Evolutionary conservation across 2,888 invertebrate genomes (phyloP).

Genomic region (Priocnemis perturbator): DNA sequence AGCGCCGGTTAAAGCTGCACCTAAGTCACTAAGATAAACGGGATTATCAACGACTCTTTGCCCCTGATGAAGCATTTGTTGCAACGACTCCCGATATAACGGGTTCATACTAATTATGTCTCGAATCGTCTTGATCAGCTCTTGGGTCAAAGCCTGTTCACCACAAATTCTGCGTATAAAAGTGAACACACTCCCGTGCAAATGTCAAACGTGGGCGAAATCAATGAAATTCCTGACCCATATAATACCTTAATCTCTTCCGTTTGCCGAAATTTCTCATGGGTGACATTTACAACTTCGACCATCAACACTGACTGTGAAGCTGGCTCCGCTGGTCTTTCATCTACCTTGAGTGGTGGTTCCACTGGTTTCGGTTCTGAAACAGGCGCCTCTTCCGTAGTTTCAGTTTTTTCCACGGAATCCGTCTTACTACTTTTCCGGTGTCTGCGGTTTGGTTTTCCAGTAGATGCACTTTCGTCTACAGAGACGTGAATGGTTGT

Average conservation of each 20-base stretch:
- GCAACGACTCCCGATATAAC: constrained; percentile 96
- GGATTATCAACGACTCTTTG: constrained; percentile 99
- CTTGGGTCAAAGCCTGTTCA: constrained; percentile 90
- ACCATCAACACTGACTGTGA: constrained; percentile 87
- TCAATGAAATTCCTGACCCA: neutral
- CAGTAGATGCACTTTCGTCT: constrained; percentile 83
- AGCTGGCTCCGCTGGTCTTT: constrained; percentile 37
- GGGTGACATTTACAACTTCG: constrained; percentile 93
- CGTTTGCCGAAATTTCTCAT: constrained; percentile 91
- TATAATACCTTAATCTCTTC: constrained; percentile 90
- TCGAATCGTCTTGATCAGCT: constrained; percentile 96
- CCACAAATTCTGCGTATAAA: constrained; percentile 14
- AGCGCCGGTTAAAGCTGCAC: constrained; percentile 95
- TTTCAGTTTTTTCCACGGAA: constrained; percentile 33
- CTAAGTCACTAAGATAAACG: constrained; percentile 96
- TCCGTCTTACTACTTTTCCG: constrained; percentile 59
- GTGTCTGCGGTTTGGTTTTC: constrained; percentile 62
- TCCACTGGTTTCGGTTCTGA: constrained; percentile 43
- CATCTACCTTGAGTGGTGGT: constrained; percentile 37
- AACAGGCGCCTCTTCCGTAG: constrained; percentile 45
- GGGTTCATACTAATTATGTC: constrained; percentile 99
- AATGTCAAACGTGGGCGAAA: neutral
- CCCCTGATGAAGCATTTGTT: constrained; percentile 97
- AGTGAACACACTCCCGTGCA: neutral
- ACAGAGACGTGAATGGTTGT: constrained; percentile 87